phyloP scores from a whole-genome alignment of 2,888 invertebrate species.

The Caenorhabditis sp. region DNA sequence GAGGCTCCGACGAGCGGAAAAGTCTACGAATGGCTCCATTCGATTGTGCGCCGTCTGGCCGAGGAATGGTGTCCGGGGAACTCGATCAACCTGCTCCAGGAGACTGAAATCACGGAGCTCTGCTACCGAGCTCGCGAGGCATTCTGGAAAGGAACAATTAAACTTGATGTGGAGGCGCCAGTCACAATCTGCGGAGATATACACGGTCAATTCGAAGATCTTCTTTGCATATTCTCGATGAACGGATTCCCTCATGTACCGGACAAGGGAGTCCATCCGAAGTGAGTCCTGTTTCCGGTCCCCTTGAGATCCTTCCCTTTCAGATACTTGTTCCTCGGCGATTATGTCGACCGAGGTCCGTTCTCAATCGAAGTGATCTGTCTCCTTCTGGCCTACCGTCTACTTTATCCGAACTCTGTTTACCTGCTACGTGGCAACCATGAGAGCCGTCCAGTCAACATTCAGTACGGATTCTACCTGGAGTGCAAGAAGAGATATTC shows the following conservation, averaged over 20 bases:
- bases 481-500: constrained; percentile 85
- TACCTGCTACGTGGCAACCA: constrained; percentile 96
- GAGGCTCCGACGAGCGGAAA: constrained; percentile 19
- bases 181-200: constrained; percentile 99
- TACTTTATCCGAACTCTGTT: constrained; percentile 87
- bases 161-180: constrained; percentile 85
- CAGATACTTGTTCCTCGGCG: constrained; percentile 82
- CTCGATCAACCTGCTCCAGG: constrained; percentile 67
- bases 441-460: constrained; percentile 95
- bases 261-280: constrained; percentile 11
- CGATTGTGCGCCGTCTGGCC: constrained; percentile 45
- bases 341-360: constrained; percentile 95
- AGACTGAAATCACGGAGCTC: constrained; percentile 70
- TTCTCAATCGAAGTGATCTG: constrained; percentile 84
- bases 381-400: constrained; percentile 85
- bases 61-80: constrained; percentile 64
- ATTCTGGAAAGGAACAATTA: constrained; percentile 41
- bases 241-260: constrained; percentile 63
- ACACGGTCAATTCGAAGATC: constrained; percentile 90
- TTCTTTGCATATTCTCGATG: constrained; percentile 64
- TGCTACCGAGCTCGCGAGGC: constrained; percentile 62
- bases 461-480: constrained; percentile 74
- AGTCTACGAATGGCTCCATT: constrained; percentile 28
- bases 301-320: too few relatives aligned
- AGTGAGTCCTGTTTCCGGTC: not conserved